Evolutionary conservation across 2,797 vertebrate genomes (phyloP).

Genomic region (Gymnothorax javanicus): DNA sequence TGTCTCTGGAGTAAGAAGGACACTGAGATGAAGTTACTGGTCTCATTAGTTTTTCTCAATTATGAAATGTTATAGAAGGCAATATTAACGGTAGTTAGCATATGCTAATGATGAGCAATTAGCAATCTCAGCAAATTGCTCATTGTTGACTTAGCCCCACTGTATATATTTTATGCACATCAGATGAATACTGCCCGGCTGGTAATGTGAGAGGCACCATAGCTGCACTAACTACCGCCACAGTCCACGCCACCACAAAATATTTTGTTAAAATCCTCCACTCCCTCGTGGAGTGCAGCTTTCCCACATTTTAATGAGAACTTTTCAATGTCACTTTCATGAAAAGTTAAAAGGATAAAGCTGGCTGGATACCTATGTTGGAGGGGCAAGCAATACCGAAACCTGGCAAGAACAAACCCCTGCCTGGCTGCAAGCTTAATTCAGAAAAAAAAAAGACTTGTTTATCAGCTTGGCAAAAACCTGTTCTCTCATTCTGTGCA

Average conservation of each 20-base stretch:
- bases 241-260: constrained; percentile 6
- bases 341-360: constrained; percentile 26
- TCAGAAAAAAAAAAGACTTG: not conserved
- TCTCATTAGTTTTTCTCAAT: constrained; percentile 3
- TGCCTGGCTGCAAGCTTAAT: not conserved
- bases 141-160: not conserved
- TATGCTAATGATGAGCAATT: not conserved
- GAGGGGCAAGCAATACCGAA: constrained; percentile 17
- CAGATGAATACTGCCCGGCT: not conserved
- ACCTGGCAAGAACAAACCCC: constrained; percentile 1
- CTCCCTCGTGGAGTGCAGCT: constrained; percentile 10
- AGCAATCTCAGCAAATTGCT: not conserved
- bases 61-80: constrained; percentile 9
- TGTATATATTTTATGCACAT: not conserved
- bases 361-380: not conserved
- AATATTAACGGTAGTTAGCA: constrained; percentile 6
- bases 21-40: not conserved
- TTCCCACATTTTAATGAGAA: constrained; percentile 34
- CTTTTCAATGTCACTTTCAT: constrained; percentile 27
- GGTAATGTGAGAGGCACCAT: not conserved
- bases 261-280: constrained; percentile 19
- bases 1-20: not conserved
- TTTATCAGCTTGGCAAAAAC: constrained; percentile 19
- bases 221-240: not conserved
- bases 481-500: constrained; percentile 27